A percentile compares a stretch with the other conserved stretches of the same genome.
Conservation (phyloP, 1,140 invertebrate genomes). For the Copidosoma floridanum region DNA sequence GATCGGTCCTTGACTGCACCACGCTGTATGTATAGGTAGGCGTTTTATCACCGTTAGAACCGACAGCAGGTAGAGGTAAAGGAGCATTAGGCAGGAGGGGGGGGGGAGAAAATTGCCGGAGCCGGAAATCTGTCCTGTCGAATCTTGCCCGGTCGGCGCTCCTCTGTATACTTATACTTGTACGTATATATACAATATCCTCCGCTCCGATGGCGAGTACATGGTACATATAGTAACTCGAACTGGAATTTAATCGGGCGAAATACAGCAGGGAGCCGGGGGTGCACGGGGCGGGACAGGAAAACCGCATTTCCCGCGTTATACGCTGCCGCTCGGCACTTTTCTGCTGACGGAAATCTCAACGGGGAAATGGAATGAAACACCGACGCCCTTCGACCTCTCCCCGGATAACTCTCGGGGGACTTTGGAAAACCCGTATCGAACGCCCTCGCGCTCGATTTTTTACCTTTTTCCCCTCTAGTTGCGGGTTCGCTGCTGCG, state of each 20-base stretch:
- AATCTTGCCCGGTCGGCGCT: background rate
- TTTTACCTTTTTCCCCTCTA: constrained; percentile 7
- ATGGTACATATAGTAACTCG: background rate
- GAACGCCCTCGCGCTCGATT: background rate
- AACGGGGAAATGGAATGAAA: constrained; percentile 16
- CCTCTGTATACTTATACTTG: background rate
- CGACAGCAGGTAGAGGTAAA: too few relatives aligned
- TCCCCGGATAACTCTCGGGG: background rate
- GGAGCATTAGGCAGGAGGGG: too few relatives aligned
- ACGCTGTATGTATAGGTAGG: too few relatives aligned
- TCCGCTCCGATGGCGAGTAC: background rate
- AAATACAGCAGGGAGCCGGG: constrained; percentile 1
- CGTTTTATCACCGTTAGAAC: too few relatives aligned
- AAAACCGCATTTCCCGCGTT: constrained; percentile 16
- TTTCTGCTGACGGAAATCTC: constrained; percentile 21
- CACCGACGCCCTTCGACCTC: background rate
- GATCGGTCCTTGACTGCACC: too few relatives aligned
- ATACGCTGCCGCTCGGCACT: background rate
- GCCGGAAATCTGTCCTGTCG: constrained; percentile 13
- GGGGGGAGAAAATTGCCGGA: constrained; percentile 8
- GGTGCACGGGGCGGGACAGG: too few relatives aligned
- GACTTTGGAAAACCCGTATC: constrained; percentile 9
- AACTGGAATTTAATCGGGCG: background rate
- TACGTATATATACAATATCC: too few relatives aligned
- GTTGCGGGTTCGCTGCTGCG: constrained; percentile 11